phyloP scores from a whole-genome alignment of 1,140 invertebrate genomes.

The Trichomalopsis sarcophagae region DNA sequence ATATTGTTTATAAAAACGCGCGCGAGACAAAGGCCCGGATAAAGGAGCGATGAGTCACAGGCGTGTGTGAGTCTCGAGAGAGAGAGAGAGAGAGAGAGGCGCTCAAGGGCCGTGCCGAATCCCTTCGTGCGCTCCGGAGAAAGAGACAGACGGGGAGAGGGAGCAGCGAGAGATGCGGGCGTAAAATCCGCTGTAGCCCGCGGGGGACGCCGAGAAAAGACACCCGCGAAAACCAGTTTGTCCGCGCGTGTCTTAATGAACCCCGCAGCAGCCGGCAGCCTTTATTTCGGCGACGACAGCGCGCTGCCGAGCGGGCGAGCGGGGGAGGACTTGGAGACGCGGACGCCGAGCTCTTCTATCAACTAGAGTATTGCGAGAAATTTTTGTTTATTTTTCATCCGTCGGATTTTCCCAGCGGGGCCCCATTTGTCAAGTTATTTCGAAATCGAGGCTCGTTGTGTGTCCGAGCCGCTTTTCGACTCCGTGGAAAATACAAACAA shows the following conservation, averaged over 20 bases:
- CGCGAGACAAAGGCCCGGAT: slow-evolving; percentile 11
- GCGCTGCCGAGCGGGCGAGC: too few species aligned
- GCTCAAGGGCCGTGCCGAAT: slow-evolving; percentile 59
- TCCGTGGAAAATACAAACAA: slow-evolving; percentile 46
- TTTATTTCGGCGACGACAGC: slow-evolving; percentile 20
- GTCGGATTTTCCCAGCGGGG: too few species aligned
- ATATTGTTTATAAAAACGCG: slow-evolving; percentile 16
- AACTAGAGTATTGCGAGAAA: too few species aligned
- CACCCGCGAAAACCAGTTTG: slow-evolving; percentile 68
- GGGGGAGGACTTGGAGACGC: too few species aligned
- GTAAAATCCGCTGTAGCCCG: not conserved
- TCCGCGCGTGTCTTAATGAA: slow-evolving; percentile 66
- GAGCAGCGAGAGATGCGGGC: not conserved
- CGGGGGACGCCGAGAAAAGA: slow-evolving; percentile 58
- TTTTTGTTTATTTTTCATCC: too few species aligned
- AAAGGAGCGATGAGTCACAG: not conserved
- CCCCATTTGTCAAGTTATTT: not conserved
- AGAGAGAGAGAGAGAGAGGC: slow-evolving; percentile 51
- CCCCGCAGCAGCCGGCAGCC: slow-evolving; percentile 38
- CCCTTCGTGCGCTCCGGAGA: slow-evolving; percentile 51
- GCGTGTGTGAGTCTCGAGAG: not conserved
- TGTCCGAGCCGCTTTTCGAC: too few species aligned
- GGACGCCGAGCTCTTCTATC: too few species aligned
- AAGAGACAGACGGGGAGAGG: too few species aligned
- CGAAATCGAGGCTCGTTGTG: not conserved